These are phyloP conservation scores for Lutjanus campechanus DNA, from an alignment of 2,797 vertebrate genomes.

Conservation along the genomic window DNA sequence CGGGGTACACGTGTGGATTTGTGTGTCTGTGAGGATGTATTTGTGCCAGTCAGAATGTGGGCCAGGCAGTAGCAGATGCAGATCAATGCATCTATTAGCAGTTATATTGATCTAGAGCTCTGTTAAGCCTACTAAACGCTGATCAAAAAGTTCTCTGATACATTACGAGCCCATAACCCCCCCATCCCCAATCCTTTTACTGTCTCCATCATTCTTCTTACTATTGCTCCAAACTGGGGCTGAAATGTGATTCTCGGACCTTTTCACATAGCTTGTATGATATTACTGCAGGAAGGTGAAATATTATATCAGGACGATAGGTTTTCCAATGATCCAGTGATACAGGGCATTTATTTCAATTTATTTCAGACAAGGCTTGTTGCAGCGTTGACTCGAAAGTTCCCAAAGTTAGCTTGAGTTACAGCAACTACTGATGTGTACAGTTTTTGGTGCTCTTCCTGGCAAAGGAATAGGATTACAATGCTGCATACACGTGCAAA, in stretches of 20 bases:
- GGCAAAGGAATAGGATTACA: slow-evolving; percentile 55
- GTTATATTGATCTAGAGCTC: slow-evolving; percentile 74
- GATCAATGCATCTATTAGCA: slow-evolving; percentile 78
- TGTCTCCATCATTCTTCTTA: slow-evolving; percentile 63
- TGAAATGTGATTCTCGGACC: slow-evolving; percentile 55
- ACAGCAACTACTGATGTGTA: slow-evolving; percentile 54
- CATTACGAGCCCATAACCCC: slow-evolving; percentile 64
- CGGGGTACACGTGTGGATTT: slow-evolving; percentile 6
- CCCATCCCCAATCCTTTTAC: slow-evolving; percentile 48
- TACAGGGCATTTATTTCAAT: slow-evolving; percentile 67
- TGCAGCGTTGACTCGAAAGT: slow-evolving; percentile 59
- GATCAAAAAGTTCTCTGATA: slow-evolving; percentile 75
- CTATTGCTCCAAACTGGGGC: slow-evolving; percentile 32
- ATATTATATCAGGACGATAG: slow-evolving; percentile 57
- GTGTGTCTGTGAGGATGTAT: slow-evolving; percentile 25
- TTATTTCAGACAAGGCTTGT: slow-evolving; percentile 52
- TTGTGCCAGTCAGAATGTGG: slow-evolving; percentile 29
- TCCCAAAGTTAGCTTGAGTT: slow-evolving; percentile 61
- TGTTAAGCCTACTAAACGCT: slow-evolving; percentile 71
- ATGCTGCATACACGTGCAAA: slow-evolving; percentile 7
- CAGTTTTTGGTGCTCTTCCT: slow-evolving; percentile 48
- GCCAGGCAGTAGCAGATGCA: slow-evolving; percentile 54
- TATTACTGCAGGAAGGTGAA: slow-evolving; percentile 56
- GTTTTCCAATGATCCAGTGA: slow-evolving; percentile 60
- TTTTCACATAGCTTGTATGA: slow-evolving; percentile 46